Evolutionary conservation across 2,113 vertebrate species (phyloP).

Genomic region (Raphicerus campestris): DNA sequence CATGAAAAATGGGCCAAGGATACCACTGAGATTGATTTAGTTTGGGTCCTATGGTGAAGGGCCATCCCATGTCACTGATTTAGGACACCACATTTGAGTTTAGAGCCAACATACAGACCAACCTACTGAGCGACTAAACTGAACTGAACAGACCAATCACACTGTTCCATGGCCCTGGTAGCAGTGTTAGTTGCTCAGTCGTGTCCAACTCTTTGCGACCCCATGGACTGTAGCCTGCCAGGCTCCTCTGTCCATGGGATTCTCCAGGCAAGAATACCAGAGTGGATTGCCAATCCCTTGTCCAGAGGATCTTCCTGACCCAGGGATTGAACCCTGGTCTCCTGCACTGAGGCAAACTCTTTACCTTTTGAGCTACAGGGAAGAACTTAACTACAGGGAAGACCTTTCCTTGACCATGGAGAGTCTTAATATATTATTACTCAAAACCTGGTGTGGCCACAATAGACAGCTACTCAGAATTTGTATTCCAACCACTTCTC

Average conservation of each 20-base stretch:
- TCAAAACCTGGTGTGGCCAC: neutral
- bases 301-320: neutral
- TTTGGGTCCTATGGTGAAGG: neutral
- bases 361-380: neutral
- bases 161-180: neutral
- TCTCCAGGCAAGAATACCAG: neutral
- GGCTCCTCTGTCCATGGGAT: neutral
- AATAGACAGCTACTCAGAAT: neutral
- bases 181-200: neutral
- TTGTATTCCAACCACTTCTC: neutral
- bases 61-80: neutral
- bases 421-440: neutral
- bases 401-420: neutral
- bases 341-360: neutral
- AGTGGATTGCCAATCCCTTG: neutral
- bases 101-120: neutral
- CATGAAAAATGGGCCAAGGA: neutral
- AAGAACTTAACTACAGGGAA: neutral
- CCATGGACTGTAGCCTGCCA: fast-evolving
- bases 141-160: neutral
- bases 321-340: neutral
- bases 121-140: neutral
- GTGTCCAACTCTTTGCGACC: neutral
- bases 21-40: neutral
- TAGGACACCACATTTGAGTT: neutral